phyloP scores from a whole-genome alignment of 2,888 invertebrate species.

The Blera fallax region DNA sequence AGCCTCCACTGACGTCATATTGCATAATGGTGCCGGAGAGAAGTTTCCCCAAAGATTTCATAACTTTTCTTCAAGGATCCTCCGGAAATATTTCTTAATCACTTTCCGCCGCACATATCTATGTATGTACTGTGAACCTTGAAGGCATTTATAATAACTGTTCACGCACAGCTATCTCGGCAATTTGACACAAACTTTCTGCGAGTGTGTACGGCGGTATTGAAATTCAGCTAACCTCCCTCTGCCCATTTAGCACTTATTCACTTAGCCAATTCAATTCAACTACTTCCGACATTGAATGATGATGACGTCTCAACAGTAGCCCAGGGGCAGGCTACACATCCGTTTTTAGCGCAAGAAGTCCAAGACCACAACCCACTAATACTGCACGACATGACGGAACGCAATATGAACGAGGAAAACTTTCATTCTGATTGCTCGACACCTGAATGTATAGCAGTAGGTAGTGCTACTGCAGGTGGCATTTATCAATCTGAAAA shows the following conservation, averaged over 20 bases:
- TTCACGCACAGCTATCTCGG: neutral
- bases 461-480: neutral
- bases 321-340: neutral
- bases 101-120: neutral
- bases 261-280: neutral
- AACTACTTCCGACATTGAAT: neutral
- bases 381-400: neutral
- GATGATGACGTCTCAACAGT: neutral
- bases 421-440: conserved; percentile 60
- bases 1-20: too few species aligned
- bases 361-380: neutral
- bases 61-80: neutral
- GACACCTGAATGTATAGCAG: conserved; percentile 14
- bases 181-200: neutral
- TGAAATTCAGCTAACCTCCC: neutral
- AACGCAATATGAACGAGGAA: conserved; percentile 23
- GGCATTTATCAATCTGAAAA: conserved; percentile 50
- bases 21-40: too few species aligned
- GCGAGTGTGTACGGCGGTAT: neutral
- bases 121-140: too few species aligned
- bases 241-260: neutral
- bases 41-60: neutral
- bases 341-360: neutral
- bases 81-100: neutral
- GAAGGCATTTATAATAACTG: too few species aligned